A percentile compares a stretch with the other conserved stretches of the same genome.
Evolutionary conservation across 1,140 invertebrate species (phyloP).

Genomic region (Drosophila repleta): DNA sequence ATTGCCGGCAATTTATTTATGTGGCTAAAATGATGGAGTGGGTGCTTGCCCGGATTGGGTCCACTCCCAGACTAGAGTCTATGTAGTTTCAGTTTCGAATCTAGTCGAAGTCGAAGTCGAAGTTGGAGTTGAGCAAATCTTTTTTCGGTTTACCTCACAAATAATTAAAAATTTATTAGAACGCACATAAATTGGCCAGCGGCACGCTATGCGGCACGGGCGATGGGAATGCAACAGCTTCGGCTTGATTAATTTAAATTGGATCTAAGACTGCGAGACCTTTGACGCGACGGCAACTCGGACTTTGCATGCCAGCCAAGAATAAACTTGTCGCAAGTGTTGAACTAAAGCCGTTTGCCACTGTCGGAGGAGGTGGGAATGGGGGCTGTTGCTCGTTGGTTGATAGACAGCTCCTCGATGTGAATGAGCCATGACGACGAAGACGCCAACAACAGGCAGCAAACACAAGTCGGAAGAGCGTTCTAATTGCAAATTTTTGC

Average conservation of each 20-base stretch:
- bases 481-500: constrained; percentile 56
- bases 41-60: not conserved
- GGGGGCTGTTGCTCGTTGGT: too few relatives aligned
- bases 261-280: constrained; percentile 30
- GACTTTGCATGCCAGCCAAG: constrained; percentile 58
- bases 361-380: too few relatives aligned
- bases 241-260: constrained; percentile 74
- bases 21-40: constrained; percentile 42
- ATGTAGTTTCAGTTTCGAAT: constrained; percentile 51
- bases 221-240: constrained; percentile 35
- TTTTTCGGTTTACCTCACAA: constrained; percentile 42
- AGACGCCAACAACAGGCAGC: not conserved
- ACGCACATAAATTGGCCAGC: constrained; percentile 57
- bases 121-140: constrained; percentile 63
- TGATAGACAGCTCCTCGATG: constrained; percentile 19
- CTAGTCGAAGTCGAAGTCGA: too few relatives aligned
- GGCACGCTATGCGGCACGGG: constrained; percentile 50
- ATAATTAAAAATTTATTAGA: constrained; percentile 80
- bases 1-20: constrained; percentile 80
- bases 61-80: too few relatives aligned
- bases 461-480: constrained; percentile 57
- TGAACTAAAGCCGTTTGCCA: constrained; percentile 28
- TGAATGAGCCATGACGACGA: constrained; percentile 36
- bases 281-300: constrained; percentile 10
- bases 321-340: constrained; percentile 79